These are phyloP conservation scores for Podilymbus podiceps DNA, from an alignment of 2,113 vertebrate genomes.

Conservation along the genomic window DNA sequence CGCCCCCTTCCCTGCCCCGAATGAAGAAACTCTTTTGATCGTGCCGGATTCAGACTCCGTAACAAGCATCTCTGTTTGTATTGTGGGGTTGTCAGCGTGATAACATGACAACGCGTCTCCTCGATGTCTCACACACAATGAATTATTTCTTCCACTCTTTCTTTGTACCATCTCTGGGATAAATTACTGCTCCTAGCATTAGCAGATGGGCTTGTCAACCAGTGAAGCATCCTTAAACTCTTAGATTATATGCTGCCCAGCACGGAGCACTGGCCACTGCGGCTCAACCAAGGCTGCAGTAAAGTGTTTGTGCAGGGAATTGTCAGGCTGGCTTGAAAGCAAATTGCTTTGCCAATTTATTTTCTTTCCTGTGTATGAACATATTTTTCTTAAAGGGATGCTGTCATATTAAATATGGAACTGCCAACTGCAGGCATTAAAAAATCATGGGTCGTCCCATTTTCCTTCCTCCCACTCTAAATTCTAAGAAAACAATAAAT, in stretches of 20 bases:
- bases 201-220: constrained; percentile 12
- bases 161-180: background rate
- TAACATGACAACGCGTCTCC: background rate
- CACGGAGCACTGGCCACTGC: background rate
- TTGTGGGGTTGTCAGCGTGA: background rate
- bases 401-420: constrained; percentile 49
- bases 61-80: constrained; percentile 22
- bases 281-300: background rate
- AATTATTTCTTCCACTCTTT: constrained; percentile 24
- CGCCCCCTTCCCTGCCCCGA: background rate
- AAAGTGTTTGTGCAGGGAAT: background rate
- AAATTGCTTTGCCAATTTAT: constrained; percentile 29
- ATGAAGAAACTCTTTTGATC: constrained; percentile 41
- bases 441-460: constrained; percentile 62
- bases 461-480: constrained; percentile 56
- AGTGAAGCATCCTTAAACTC: background rate
- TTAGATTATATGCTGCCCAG: background rate
- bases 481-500: constrained; percentile 43
- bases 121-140: background rate
- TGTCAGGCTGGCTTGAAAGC: constrained; percentile 12
- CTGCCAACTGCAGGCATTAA: constrained; percentile 51
- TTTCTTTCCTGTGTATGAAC: constrained; percentile 11
- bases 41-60: background rate
- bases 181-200: background rate
- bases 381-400: constrained; percentile 49